These are phyloP conservation scores for Elysia chlorotica DNA, from an alignment of 1,140 invertebrate genomes.

Conservation along the genomic window DNA sequence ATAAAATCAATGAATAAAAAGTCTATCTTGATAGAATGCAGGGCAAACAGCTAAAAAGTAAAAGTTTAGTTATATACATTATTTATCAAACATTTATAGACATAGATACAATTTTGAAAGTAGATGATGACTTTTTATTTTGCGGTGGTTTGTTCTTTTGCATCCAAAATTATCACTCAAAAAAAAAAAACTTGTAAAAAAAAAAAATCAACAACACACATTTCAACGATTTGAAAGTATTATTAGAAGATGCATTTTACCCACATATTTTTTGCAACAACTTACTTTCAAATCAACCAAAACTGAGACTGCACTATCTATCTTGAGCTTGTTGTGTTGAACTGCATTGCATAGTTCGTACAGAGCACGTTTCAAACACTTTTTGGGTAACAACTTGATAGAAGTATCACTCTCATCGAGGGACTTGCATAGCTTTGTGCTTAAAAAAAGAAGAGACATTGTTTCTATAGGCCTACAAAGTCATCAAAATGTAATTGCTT, in stretches of 20 bases:
- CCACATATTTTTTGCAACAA: neutral
- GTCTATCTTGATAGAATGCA: neutral
- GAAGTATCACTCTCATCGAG: conserved; percentile 65
- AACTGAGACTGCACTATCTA: conserved; percentile 45
- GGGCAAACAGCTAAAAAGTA: neutral
- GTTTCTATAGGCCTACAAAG: too few species aligned
- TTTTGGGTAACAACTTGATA: conserved; percentile 27
- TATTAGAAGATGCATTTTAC: neutral
- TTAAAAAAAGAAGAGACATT: conserved; percentile 60
- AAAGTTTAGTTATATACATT: neutral
- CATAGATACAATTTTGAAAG: neutral
- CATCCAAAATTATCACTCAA: neutral
- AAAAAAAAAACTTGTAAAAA: neutral
- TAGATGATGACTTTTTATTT: neutral
- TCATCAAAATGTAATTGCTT: neutral
- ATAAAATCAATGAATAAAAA: too few species aligned
- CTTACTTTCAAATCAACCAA: conserved; percentile 54
- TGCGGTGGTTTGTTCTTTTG: neutral
- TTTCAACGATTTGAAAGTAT: neutral
- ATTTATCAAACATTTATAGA: neutral
- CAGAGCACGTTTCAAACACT: conserved; percentile 44
- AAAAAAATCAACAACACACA: neutral
- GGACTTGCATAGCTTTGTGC: conserved; percentile 75
- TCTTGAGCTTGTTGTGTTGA: conserved; percentile 50
- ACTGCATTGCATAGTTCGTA: conserved; percentile 56